Conservation (phyloP, 2,113 vertebrate genomes). For the Rhinopomastus cyanomelas region DNA sequence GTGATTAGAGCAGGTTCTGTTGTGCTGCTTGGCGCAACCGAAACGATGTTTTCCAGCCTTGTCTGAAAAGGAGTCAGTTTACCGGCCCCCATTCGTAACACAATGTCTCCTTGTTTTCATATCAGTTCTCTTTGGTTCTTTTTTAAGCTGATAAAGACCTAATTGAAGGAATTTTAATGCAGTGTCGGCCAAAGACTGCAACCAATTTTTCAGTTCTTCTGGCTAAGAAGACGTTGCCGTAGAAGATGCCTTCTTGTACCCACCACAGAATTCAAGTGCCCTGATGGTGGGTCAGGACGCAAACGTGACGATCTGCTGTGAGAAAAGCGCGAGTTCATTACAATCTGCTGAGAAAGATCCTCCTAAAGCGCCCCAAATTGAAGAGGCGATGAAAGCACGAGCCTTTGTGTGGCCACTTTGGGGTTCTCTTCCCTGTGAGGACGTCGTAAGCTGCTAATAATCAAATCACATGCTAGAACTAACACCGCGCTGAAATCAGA, state of each 20-base stretch:
- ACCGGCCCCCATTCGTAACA: slow-evolving; percentile 54
- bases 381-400: neutral
- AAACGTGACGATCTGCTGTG: neutral
- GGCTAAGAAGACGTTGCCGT: neutral
- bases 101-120: slow-evolving; percentile 63
- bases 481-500: neutral
- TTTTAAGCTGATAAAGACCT: slow-evolving; percentile 50
- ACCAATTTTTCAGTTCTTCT: slow-evolving; percentile 15
- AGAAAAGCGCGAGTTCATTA: neutral
- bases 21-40: slow-evolving; percentile 68
- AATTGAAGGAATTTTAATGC: slow-evolving; percentile 46
- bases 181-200: slow-evolving; percentile 41
- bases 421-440: neutral
- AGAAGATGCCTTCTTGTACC: neutral
- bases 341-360: neutral
- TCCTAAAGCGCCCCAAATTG: neutral
- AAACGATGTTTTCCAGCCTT: slow-evolving; percentile 65
- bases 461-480: neutral
- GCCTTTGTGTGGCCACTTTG: neutral
- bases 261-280: too few species aligned
- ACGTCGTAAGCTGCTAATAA: neutral
- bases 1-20: slow-evolving; percentile 80
- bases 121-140: slow-evolving; percentile 57
- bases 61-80: slow-evolving; percentile 72
- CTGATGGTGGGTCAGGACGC: neutral